phyloP scores from a whole-genome alignment of 2,888 invertebrate species.

The Encarsia formosa region DNA sequence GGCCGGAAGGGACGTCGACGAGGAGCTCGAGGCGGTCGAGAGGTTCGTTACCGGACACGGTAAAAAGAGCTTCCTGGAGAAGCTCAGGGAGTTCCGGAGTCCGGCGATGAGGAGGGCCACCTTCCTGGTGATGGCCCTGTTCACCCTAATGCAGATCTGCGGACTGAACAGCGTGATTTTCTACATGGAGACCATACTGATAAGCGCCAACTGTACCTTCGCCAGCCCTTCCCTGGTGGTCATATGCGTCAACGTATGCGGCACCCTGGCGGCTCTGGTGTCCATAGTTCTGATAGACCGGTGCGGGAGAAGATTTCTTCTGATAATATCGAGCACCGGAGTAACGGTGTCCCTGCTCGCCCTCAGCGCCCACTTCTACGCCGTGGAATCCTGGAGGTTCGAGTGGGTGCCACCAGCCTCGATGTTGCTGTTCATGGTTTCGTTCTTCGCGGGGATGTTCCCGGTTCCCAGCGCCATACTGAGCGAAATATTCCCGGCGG shows the following conservation, averaged over 20 bases:
- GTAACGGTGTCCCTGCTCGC: constrained; percentile 28
- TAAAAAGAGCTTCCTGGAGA: constrained; percentile 1
- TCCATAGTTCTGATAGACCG: constrained; percentile 40
- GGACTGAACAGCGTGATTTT: constrained; percentile 39
- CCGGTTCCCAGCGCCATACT: constrained; percentile 38
- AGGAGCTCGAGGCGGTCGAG: constrained; percentile 13
- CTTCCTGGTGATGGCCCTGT: constrained; percentile 33
- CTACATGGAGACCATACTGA: constrained; percentile 44
- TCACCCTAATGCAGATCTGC: constrained; percentile 38
- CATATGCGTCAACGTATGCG: constrained; percentile 35
- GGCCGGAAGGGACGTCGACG: constrained; percentile 10
- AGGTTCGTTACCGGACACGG: constrained; percentile 5
- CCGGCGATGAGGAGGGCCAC: constrained; percentile 30
- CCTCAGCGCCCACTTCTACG: constrained; percentile 25
- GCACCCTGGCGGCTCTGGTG: constrained; percentile 32
- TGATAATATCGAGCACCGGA: constrained; percentile 36
- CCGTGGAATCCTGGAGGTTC: not conserved
- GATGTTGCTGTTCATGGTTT: constrained; percentile 12
- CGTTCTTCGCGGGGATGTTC: constrained; percentile 23
- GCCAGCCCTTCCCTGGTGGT: constrained; percentile 36
- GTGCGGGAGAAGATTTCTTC: constrained; percentile 38
- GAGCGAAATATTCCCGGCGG: constrained; percentile 39
- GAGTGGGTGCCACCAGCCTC: constrained; percentile 16
- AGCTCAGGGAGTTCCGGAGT: constrained; percentile 7
- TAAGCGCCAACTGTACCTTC: constrained; percentile 32